Conservation (phyloP, 2,888 invertebrate species). For the Rhogogaster chlorosoma region DNA sequence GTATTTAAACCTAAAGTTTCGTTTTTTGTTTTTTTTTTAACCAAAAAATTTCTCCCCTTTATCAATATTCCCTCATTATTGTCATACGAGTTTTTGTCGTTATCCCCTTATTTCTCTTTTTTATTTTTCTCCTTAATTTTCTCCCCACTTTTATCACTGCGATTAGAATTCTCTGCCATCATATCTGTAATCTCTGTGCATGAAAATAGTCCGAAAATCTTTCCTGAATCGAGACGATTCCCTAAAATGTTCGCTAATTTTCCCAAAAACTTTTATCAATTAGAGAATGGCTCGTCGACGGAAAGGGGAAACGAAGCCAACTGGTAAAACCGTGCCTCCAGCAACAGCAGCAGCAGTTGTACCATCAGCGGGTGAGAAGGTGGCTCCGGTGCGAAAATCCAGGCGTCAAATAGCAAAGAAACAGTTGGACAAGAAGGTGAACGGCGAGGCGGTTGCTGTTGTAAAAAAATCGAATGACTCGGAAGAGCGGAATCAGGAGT, state of each 20-base stretch:
- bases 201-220: too few species aligned
- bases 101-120: too few species aligned
- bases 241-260: not conserved
- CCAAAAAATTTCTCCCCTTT: not conserved
- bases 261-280: too few species aligned
- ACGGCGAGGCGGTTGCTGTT: constrained; percentile 64
- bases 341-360: constrained; percentile 59
- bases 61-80: not conserved
- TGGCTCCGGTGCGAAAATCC: constrained; percentile 72
- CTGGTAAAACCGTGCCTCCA: constrained; percentile 60
- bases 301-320: constrained; percentile 70
- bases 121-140: too few species aligned
- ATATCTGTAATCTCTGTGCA: too few species aligned
- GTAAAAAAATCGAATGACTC: constrained; percentile 59
- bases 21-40: not conserved
- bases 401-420: constrained; percentile 74
- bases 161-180: too few species aligned
- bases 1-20: not conserved
- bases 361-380: not conserved
- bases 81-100: too few species aligned
- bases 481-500: constrained; percentile 61
- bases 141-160: too few species aligned
- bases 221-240: too few species aligned
- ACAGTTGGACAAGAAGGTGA: constrained; percentile 68
- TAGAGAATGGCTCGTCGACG: constrained; percentile 71